Conservation (phyloP, 2,113 vertebrate genomes). For the Ceyx cyanopectus region DNA sequence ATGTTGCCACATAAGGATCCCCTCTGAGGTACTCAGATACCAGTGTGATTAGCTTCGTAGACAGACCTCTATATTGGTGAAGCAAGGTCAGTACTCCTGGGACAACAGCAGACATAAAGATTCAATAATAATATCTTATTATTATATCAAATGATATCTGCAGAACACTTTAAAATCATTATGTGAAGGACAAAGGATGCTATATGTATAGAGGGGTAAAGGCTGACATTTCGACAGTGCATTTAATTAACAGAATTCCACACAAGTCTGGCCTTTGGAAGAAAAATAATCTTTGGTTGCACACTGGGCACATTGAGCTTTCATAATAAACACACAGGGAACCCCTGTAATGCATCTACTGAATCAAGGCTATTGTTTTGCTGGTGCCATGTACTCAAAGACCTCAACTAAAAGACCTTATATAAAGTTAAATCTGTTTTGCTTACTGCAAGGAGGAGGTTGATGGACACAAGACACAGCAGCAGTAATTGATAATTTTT, state of each 20-base stretch:
- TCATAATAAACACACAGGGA: background rate
- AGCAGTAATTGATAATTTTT: background rate
- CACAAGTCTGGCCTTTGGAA: slow-evolving; percentile 15
- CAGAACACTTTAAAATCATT: slow-evolving; percentile 23
- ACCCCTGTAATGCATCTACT: background rate
- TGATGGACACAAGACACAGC: background rate
- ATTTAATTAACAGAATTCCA: slow-evolving; percentile 49
- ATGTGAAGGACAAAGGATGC: slow-evolving; percentile 20
- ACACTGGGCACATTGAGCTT: background rate
- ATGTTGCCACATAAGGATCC: background rate
- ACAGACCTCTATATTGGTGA: background rate
- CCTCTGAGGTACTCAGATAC: slow-evolving; percentile 15
- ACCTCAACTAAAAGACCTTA: background rate
- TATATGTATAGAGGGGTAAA: background rate
- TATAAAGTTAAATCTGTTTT: background rate
- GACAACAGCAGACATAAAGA: background rate
- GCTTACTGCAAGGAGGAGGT: background rate
- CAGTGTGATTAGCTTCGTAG: slow-evolving; percentile 12
- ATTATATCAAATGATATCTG: slow-evolving; percentile 33
- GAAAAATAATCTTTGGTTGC: slow-evolving; percentile 32
- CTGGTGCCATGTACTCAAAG: background rate
- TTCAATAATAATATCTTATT: slow-evolving; percentile 46
- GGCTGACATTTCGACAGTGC: slow-evolving; percentile 2
- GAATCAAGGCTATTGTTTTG: slow-evolving; percentile 3
- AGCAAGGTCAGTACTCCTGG: slow-evolving; percentile 2